Base-by-base conservation (phyloP, 2,113 vertebrate genomes). In the Origma solitaria region DNA sequence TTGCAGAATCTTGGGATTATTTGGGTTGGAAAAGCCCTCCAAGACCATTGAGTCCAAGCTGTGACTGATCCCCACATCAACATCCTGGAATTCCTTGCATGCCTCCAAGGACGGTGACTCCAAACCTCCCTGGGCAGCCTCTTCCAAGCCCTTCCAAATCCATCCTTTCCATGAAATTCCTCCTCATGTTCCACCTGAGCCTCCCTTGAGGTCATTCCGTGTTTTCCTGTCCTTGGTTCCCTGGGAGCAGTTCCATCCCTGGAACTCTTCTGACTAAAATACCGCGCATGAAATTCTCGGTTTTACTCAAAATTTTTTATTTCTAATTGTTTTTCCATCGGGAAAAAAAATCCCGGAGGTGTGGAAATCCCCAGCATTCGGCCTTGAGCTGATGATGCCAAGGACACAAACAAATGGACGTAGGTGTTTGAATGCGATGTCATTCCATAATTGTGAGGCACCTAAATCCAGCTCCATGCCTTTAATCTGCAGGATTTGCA, bases 271-370 rank as follows among this genome's bases (percentile, higher is more conserved):
- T 18, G 9, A 71, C 71, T 8, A 17, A 71, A 87, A 18, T 0
- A 25, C 0, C 2, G 10, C 27, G 70, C 45, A 35, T 2, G 2
- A 61, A 88, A 78, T 38, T 15, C 13, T 1, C 0, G 1, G 4
- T 45, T 83, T 69, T 54, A 38, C 19, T 33, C 16, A 6, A 40
- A 62, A n/a, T 22, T 2, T 42, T 50, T 2, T 20, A 9, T 56
- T 88, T 50, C 1, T 1, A 72, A 10, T 27, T 42, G 9, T 56
- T 56, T 47, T 19, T 27, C 25, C 13, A 0, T 9, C 22, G 31
- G 70, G 17, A 38, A 56, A 47, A 12, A 45, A 6, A 24, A 23
- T 8, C 2, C 27, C 11, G 25, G 56, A 77, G 54, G 54, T 22
- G 8, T 16, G 19, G 10, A 64, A 58, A 33, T 31, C 9, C 16